Evolutionary conservation across 2,113 vertebrate species (phyloP), one percentile per base, ranked within the genome.

Genomic region (Heloderma charlesbogerti): DNA sequence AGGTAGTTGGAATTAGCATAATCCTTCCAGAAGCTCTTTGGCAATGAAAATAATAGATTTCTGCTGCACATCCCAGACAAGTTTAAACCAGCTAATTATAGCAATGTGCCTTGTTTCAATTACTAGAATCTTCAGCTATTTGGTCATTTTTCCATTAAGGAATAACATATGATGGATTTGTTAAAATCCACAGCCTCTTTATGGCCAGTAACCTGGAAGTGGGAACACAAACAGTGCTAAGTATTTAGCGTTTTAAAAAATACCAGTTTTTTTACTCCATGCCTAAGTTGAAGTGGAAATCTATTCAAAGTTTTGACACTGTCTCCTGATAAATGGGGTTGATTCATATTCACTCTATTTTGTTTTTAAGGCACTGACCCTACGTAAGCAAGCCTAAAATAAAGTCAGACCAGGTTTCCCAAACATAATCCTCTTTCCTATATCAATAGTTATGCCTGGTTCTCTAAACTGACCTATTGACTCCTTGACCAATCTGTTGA

Each of bases 1-100:
- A 67, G 51, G 60, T 29, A 91, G 88, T 60, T 93, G 78, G 10
- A 31, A 89, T 51, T 78, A 88, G 40, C 87, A 92, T 84, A 88
- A 60, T 88, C 85, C 66, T 88, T 88, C 29, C 80, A 66, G 29
- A 92, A 93, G 71, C 66, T 48, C 79, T 2, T 72, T 57, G 84
- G 22, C 86, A 72, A 3, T 86, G 31, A 6, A 29, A 79, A 86
- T 29, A 90, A 90, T 40, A 78, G 90, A 40, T 67, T 90, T 93
- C 90, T 91, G 72, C 27, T 54, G 81, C 71, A 84, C 8, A 78
- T 91, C 45, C 43, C 71, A 88, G 34, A 75, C 67, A 63, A 51
- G 31, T 87, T 87, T 87, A 74, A 79, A 88, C 22, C 10, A 57
- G n/a, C 45, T 48, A 48, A 85, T 78, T 69, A 79, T n/a, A 79